phyloP scores from a whole-genome alignment of 2,888 invertebrate species.

The Germaria angustata region DNA sequence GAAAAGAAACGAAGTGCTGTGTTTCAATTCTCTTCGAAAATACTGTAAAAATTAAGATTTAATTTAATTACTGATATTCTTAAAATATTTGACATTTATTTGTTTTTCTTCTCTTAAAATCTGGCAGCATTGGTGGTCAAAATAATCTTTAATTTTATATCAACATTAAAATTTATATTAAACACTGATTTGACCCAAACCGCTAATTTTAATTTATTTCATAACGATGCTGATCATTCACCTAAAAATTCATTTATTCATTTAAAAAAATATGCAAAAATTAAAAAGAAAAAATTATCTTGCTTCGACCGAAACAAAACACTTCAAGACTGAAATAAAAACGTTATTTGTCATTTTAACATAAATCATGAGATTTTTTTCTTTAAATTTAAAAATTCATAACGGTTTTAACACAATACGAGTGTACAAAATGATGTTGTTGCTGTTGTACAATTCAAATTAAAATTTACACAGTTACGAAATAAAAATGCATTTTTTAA shows the following conservation, averaged over 20 bases:
- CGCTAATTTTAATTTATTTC: conserved; percentile 6
- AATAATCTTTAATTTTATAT: background rate
- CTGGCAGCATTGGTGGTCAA: background rate
- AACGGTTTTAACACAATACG: conserved; percentile 50
- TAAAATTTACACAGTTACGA: conserved; percentile 55
- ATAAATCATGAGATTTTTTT: conserved; percentile 42
- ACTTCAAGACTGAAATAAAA: conserved; percentile 34
- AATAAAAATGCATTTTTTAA: too few relatives aligned
- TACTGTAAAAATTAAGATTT: too few relatives aligned
- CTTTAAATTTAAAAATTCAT: conserved; percentile 17
- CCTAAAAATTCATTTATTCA: background rate
- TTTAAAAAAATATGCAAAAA: conserved; percentile 3
- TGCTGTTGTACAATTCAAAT: conserved; percentile 33
- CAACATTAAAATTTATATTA: background rate
- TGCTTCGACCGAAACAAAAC: conserved; percentile 33
- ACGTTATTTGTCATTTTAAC: conserved; percentile 57
- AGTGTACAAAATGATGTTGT: background rate
- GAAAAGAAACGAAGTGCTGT: too few relatives aligned
- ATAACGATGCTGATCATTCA: conserved; percentile 27
- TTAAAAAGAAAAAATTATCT: conserved; percentile 18
- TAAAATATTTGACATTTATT: too few relatives aligned
- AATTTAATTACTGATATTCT: background rate
- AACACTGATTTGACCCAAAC: conserved; percentile 22
- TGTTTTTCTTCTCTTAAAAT: too few relatives aligned
- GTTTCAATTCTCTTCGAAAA: too few relatives aligned